These are phyloP conservation scores for Mola mola DNA, from an alignment of 2,113 vertebrate species.

Conservation along the genomic window DNA sequence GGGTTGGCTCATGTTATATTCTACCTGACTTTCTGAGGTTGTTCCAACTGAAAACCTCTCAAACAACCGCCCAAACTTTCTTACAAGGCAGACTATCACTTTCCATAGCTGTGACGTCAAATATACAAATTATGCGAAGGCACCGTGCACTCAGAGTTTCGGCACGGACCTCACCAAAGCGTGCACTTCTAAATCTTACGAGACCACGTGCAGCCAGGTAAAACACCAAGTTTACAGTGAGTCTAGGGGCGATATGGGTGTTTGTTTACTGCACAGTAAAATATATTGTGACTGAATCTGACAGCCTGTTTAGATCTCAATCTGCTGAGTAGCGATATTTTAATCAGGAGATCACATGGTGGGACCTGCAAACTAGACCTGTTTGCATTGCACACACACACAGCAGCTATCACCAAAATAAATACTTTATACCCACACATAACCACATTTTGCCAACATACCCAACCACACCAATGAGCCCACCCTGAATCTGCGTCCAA, in stretches of 20 bases:
- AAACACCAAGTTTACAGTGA: conserved; percentile 3
- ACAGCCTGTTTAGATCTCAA: conserved; percentile 55
- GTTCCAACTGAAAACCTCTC: no score
- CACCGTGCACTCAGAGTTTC: background rate
- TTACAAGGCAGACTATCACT: no score
- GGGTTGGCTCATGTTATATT: no score
- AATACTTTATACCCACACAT: conserved; percentile 71
- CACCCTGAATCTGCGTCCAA: conserved; percentile 70
- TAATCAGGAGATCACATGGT: conserved; percentile 62
- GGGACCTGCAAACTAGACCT: conserved; percentile 43
- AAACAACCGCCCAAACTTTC: no score
- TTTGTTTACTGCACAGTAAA: conserved; percentile 42
- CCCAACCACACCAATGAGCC: conserved; percentile 70
- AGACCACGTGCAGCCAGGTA: no score
- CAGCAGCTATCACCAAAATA: conserved; percentile 60
- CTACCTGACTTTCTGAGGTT: no score
- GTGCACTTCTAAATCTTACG: no score
- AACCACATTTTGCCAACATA: conserved; percentile 66
- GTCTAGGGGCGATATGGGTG: conserved; percentile 12
- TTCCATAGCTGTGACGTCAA: no score
- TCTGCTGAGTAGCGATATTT: conserved; percentile 46
- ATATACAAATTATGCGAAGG: no score
- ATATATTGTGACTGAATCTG: conserved; percentile 41
- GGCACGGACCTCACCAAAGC: no score
- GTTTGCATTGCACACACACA: conserved; percentile 35